Evolutionary conservation across 2,113 vertebrate species (phyloP), one percentile per base, ranked within the genome.

Genomic region (Dicentrarchus labrax): DNA sequence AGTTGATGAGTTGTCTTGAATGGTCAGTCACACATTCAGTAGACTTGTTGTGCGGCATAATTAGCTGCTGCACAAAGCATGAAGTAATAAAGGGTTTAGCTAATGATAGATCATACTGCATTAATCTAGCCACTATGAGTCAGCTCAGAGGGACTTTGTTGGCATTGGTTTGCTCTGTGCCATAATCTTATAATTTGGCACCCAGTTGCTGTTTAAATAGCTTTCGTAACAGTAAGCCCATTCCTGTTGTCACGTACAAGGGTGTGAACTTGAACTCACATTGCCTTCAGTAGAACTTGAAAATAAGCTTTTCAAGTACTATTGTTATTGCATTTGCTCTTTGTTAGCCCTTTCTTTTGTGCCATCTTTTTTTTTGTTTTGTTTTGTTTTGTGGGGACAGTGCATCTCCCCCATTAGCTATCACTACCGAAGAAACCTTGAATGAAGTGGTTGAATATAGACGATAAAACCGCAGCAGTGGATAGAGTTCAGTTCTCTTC

Each of bases 151-250:
- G 73, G 59, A 74, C 39, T 72, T 75, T 8, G 17, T 41, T 48
- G 57, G 59, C 41, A 70, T 83, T 83, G 79, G 70, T 89, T 85
- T 84, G 59, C 57, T 53, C 21, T 36, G 3, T 62, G 62, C 61
- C 71, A 38, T 85, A 73, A 87, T 83, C 74, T 66, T 57, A 24
- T 73, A 80, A 84, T 74, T 86, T 89, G 59, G 82, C 83, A 76
- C 60, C 76, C 24, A 69, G 48, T 43, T 82, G 54, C 13, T 24
- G 66, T 56, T 54, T 68, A 10, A 86, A 80, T 57, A 57, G 47
- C 77, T 85, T 78, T 74, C 9, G 9, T 51, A 84, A 53, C 47
- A 64, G 47, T 82, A 80, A 75, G 54, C 70, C 71, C 19, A 43
- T 68, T 70, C 66, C 67, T 60, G 41, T 80, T 62, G 69, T 76